A percentile compares a stretch with the other conserved stretches of the same genome.
These are phyloP conservation scores for Paralvinella palmiformis DNA, from an alignment of 1,140 invertebrate genomes.

Conservation along the genomic window DNA sequence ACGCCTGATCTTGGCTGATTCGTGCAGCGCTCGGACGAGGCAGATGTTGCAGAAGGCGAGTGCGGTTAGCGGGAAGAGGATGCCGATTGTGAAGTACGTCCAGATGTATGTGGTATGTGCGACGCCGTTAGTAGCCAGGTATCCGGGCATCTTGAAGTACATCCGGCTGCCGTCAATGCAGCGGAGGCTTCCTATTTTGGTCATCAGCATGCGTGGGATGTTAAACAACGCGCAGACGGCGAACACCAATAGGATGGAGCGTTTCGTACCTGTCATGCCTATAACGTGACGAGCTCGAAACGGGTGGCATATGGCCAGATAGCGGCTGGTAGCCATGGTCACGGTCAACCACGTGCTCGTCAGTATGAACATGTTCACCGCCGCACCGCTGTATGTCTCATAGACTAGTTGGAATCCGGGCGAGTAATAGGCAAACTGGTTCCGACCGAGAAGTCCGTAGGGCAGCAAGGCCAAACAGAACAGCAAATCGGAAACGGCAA, in stretches of 20 bases:
- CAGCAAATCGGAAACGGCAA: neutral
- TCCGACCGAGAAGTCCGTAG: neutral
- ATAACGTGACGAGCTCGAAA: slow-evolving; percentile 38
- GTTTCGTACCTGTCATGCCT: slow-evolving; percentile 33
- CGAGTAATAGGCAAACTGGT: neutral
- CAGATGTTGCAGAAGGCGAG: slow-evolving; percentile 41
- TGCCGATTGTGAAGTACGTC: slow-evolving; percentile 38
- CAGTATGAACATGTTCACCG: slow-evolving; percentile 45
- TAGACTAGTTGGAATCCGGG: slow-evolving; percentile 24
- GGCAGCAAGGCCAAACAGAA: neutral
- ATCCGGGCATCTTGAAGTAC: neutral
- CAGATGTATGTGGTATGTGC: slow-evolving; percentile 32
- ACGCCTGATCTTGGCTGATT: neutral
- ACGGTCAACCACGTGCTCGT: slow-evolving; percentile 46
- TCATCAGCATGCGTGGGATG: slow-evolving; percentile 40
- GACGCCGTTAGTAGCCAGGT: neutral
- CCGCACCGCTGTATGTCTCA: slow-evolving; percentile 30
- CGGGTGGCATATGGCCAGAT: slow-evolving; percentile 46
- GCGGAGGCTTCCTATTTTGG: slow-evolving; percentile 24
- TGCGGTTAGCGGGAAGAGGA: slow-evolving; percentile 36
- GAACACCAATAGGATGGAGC: slow-evolving; percentile 35
- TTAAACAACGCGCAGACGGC: slow-evolving; percentile 37
- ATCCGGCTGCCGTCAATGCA: slow-evolving; percentile 13
- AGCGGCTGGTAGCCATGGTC: slow-evolving; percentile 44
- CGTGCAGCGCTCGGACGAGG: slow-evolving; percentile 30